phyloP scores from a whole-genome alignment of 2,113 vertebrate genomes.

The Cephalopholis sonnerati region DNA sequence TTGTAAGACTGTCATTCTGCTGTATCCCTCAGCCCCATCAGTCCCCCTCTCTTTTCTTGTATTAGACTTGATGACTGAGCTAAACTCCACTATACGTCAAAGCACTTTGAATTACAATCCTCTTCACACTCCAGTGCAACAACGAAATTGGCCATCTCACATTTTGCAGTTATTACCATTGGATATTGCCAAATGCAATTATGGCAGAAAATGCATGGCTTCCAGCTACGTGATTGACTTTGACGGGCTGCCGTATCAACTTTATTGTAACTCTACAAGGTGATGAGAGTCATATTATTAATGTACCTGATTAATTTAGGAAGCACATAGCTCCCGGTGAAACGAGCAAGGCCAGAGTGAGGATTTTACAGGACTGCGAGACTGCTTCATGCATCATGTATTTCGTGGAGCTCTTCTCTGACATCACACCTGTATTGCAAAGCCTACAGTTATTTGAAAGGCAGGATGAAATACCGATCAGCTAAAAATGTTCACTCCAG shows the following conservation, averaged over 20 bases:
- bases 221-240: slow-evolving; percentile 48
- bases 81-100: slow-evolving; percentile 53
- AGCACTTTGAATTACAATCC: slow-evolving; percentile 66
- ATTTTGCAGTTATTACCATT: slow-evolving; percentile 64
- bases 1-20: slow-evolving; percentile 34
- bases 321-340: slow-evolving; percentile 1
- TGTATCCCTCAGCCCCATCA: slow-evolving; percentile 10
- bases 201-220: slow-evolving; percentile 56
- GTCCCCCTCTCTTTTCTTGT: slow-evolving; percentile 26
- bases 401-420: not conserved
- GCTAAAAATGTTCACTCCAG: slow-evolving; percentile 15
- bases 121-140: slow-evolving; percentile 74
- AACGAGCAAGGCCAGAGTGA: not conserved
- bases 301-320: slow-evolving; percentile 17
- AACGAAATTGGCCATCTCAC: slow-evolving; percentile 67
- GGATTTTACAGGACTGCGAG: not conserved
- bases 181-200: slow-evolving; percentile 77
- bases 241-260: slow-evolving; percentile 37
- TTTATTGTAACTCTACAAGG: slow-evolving; percentile 57
- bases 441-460: not conserved
- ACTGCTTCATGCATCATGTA: not conserved
- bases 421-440: not conserved
- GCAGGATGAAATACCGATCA: slow-evolving; percentile 12
- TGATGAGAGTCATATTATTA: slow-evolving; percentile 49
- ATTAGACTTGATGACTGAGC: slow-evolving; percentile 62